Evolutionary conservation across 2,113 vertebrate species (phyloP), one percentile per base, ranked within the genome.

Genomic region (Sphyrna mokarran): DNA sequence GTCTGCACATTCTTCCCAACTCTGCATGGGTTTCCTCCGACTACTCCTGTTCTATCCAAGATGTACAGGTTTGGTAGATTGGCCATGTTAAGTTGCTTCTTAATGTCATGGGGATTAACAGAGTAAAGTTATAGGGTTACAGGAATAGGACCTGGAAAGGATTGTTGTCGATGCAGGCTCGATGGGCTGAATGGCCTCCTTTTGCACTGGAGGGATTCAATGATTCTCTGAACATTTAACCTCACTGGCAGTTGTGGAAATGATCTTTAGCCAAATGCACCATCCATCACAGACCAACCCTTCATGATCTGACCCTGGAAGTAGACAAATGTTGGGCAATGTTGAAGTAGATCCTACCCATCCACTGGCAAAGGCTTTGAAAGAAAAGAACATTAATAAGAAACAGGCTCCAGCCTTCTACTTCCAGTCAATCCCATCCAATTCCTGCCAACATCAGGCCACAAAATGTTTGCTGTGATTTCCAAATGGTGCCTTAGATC

Each of bases 401-500:
- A 93, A 93, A 6, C 89, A 93, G 89, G 89, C 11, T 66, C n/a
- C n/a, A 1, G 18, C n/a, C 7, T 22, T 20, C 5, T 14, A 83
- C 3, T 83, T 83, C 80, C 80, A 43, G 33, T 63, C 89, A 66
- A 20, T 66, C n/a, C 37, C 78, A 40, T 91, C 33, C 89, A 68
- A 66, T 33, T 93, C 16, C 61, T 23, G 37, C 61, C 22, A 18
- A n/a, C 61, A 93, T 18, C 16, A 37, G 26, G 87, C 87, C 87
- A 90, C 87, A 90, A 90, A 61, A 58, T 22, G 89, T 91, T 91
- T 93, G 89, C 89, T 93, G 89, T 68, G 18, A 93, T 66, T 93
- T 63, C 61, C 61, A 93, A 93, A 66, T 93, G 33, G 18, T 43
- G 80, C 80, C 80, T 16, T 22, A 40, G 5, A 37, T 66, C 29